Base-by-base conservation (phyloP, 2,797 vertebrate species). In the Lagocephalus sceleratus region DNA sequence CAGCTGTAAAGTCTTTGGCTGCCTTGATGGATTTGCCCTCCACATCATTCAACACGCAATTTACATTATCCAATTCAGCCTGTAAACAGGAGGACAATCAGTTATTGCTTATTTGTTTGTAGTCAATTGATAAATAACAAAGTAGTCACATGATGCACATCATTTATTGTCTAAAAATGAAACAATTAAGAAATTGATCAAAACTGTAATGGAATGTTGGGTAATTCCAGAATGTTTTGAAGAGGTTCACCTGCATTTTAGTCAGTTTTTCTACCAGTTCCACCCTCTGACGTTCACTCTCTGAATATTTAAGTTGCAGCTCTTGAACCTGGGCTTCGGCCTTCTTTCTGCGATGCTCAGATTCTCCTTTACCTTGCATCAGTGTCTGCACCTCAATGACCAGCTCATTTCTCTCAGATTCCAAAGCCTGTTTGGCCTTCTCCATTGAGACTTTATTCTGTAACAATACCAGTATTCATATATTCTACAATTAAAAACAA, bases 401-500 rank as follows among this genome's bases (percentile, higher is more conserved):
- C 41, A 99, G 86, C 74, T 99, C 97, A 21, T 91, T 94, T 29
- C 91, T 92, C 86, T 99, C 97, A 0, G 89, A 92, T 85, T 99
- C 97, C 84, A 99, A 83, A 16, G 91, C 90, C 87, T 97, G 97
- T 80, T 99, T 99, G 20, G 92, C 87, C 76, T 99, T 99, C 55
- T 99, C 97, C 64, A 96, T 89, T 4, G 94, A 97, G 54, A 89
- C 93, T 91, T 98, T 99, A 72, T 95, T 93, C 97, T 99, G 69
- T 26, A 47, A 29, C 20, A n/a, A 14, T 1, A 25, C 43, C 0
- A 14, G 2, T 2, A 38, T 48, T 16, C 47, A 29, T 55, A 19
- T 1, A 43, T 17, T 19, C 5, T 35, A 11, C 8, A 8, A 12
- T 49, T 5, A 32, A 32, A 10, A 48, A 21, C 0, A 54, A 40